Conservation (phyloP, 2,888 invertebrate species). For the Leptothorax acervorum region DNA sequence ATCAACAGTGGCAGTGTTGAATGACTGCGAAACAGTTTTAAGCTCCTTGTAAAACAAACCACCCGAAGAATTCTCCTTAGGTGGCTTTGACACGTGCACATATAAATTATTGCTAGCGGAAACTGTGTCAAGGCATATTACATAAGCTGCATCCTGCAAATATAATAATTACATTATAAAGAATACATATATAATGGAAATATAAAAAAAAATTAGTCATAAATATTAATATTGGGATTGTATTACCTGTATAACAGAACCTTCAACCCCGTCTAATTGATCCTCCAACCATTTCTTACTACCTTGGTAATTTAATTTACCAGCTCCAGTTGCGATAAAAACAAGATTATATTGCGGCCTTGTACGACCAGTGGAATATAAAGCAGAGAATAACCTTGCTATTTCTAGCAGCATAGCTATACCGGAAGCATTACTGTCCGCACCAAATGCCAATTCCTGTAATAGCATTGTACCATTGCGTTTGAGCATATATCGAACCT, state of each 20-base stretch:
- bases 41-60: conserved; percentile 89
- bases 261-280: conserved; percentile 93
- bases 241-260: conserved; percentile 90
- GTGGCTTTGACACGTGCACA: conserved; percentile 98
- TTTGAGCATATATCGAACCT: conserved; percentile 21
- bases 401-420: conserved; percentile 95
- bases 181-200: neutral
- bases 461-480: conserved; percentile 29
- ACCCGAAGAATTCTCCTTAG: conserved; percentile 93
- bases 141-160: conserved; percentile 93
- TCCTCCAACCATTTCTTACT: conserved; percentile 98
- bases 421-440: conserved; percentile 97
- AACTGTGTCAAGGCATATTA: conserved; percentile 95
- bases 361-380: conserved; percentile 92
- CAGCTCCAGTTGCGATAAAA: conserved; percentile 96
- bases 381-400: conserved; percentile 94
- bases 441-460: conserved; percentile 94
- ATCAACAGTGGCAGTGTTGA: conserved; percentile 87
- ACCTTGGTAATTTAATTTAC: conserved; percentile 97
- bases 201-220: conserved; percentile 3
- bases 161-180: neutral
- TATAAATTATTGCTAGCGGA: conserved; percentile 89
- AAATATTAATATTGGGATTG: neutral
- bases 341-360: conserved; percentile 92
- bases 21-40: conserved; percentile 86